Conservation (phyloP, 35 echinoderm and acorn worm genomes). For the Hemicentrotus pulcherrimus region DNA sequence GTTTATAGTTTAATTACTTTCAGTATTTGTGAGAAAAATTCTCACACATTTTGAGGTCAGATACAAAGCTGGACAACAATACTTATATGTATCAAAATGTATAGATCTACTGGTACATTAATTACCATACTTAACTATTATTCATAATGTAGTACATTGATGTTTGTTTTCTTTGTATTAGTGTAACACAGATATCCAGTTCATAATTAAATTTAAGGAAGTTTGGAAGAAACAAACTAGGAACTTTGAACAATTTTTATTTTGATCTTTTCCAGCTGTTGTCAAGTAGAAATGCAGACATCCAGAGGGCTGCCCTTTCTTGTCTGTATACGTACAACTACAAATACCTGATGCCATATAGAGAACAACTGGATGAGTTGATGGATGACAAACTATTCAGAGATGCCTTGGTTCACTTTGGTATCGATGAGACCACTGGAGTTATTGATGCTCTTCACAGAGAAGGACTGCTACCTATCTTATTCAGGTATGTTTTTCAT, state of each 20-base stretch:
- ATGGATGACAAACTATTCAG: slow-evolving; percentile 86
- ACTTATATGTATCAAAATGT: no score
- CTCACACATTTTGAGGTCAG: no score
- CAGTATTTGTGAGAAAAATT: no score
- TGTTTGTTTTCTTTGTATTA: no score
- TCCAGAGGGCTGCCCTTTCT: slow-evolving; percentile 75
- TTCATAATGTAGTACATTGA: no score
- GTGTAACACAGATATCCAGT: no score
- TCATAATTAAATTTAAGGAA: no score
- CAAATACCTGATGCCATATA: slow-evolving; percentile 82
- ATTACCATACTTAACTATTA: background rate
- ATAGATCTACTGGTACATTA: no score
- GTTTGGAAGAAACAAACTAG: no score
- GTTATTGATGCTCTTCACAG: slow-evolving; percentile 72
- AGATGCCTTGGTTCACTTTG: slow-evolving; percentile 81
- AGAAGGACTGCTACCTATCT: slow-evolving; percentile 83
- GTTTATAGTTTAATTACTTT: no score
- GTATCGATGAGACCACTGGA: slow-evolving; percentile 82
- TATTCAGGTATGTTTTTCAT: slow-evolving; percentile 69
- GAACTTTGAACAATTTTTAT: background rate
- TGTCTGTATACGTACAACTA: slow-evolving; percentile 93
- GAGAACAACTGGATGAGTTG: slow-evolving; percentile 71
- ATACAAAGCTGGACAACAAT: no score
- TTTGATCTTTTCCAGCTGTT: slow-evolving; percentile 59
- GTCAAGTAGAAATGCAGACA: slow-evolving; percentile 58